Conservation (phyloP, 2,113 vertebrate genomes). For the Thalassarche chlororhynchos region DNA sequence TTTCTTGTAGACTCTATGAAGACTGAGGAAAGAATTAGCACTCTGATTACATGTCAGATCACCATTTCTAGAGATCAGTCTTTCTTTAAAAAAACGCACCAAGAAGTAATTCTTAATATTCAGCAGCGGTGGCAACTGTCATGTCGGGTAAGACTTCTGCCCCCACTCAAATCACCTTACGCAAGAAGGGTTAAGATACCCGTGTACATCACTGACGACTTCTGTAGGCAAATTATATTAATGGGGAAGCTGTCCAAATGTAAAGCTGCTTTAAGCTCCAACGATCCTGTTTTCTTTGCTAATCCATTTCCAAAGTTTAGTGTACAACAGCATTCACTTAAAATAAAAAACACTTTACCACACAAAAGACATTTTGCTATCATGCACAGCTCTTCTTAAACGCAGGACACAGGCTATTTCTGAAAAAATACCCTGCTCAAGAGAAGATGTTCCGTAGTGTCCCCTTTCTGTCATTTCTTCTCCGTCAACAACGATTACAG, state of each 20-base stretch:
- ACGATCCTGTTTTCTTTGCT: background rate
- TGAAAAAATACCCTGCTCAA: background rate
- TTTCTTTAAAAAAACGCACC: background rate
- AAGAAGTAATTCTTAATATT: background rate
- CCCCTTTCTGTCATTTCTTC: slow-evolving; percentile 50
- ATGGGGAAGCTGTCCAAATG: background rate
- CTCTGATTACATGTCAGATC: background rate
- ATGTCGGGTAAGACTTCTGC: background rate
- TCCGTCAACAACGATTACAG: background rate
- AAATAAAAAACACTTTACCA: background rate
- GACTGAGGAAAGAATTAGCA: background rate
- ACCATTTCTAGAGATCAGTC: background rate
- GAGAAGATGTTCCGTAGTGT: background rate
- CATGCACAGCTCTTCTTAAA: background rate
- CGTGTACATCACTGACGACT: background rate
- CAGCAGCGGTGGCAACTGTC: background rate
- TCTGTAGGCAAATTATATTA: background rate
- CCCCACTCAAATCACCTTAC: background rate
- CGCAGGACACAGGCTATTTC: background rate
- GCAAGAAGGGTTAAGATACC: background rate
- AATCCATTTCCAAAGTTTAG: background rate
- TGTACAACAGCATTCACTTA: background rate
- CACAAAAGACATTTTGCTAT: background rate
- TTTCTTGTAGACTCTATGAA: background rate
- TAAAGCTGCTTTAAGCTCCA: background rate